These are phyloP conservation scores for Rhysida immarginata DNA, from an alignment of 1,140 invertebrate genomes.

Conservation along the genomic window DNA sequence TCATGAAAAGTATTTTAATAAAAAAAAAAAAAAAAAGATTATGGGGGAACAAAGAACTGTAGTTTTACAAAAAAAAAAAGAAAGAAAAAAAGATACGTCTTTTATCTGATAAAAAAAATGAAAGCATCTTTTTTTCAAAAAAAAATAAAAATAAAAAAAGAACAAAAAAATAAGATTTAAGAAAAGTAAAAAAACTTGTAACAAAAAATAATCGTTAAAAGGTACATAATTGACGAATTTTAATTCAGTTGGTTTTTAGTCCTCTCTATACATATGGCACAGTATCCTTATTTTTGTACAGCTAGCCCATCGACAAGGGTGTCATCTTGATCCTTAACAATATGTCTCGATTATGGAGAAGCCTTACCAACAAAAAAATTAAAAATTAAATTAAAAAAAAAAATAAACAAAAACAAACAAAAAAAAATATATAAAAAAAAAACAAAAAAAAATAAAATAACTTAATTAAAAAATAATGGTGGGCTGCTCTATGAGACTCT, in stretches of 20 bases:
- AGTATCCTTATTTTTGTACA: conserved; percentile 13
- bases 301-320: background rate
- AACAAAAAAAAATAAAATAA: too few relatives aligned
- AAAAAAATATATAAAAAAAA: too few relatives aligned
- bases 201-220: background rate
- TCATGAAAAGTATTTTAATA: too few relatives aligned
- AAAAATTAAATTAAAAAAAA: too few relatives aligned
- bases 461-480: too few relatives aligned
- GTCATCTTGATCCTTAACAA: background rate
- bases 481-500: conserved; percentile 2
- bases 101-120: too few relatives aligned
- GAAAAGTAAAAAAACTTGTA: background rate
- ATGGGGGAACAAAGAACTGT: too few relatives aligned
- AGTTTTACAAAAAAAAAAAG: too few relatives aligned
- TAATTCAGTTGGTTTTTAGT: conserved; percentile 8
- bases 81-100: too few relatives aligned
- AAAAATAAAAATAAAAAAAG: background rate
- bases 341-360: background rate
- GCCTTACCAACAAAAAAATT: background rate
- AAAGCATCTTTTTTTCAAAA: conserved; percentile 1
- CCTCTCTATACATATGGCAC: conserved; percentile 9
- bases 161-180: background rate
- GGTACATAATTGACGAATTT: too few relatives aligned
- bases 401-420: too few relatives aligned
- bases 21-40: too few relatives aligned